A percentile compares a stretch with the other conserved stretches of the same genome.
phyloP scores from a whole-genome alignment of 2,113 vertebrate genomes.

The Brienomyrus longianalis region DNA sequence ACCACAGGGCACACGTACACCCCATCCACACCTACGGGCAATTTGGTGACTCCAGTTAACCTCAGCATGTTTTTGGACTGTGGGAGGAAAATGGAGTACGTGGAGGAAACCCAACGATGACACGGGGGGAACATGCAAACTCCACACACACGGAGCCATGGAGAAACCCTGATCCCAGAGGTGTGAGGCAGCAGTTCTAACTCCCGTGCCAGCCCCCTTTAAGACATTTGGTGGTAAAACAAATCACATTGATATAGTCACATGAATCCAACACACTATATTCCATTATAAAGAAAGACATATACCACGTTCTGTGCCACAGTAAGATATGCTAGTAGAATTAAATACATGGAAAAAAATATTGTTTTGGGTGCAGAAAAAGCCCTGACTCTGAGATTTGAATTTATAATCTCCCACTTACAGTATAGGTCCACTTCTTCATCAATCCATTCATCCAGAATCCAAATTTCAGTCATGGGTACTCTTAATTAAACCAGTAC shows the following conservation, averaged over 20 bases:
- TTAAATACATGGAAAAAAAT: not conserved
- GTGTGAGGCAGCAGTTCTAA: no score
- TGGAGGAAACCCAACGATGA: no score
- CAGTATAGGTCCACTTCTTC: not conserved
- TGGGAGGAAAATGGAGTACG: no score
- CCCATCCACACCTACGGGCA: no score
- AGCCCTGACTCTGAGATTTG: not conserved
- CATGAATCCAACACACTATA: not conserved
- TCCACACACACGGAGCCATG: no score
- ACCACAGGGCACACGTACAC: no score
- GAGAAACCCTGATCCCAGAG: no score
- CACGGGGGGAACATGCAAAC: no score
- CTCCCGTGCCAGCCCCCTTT: no score
- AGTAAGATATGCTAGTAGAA: not conserved
- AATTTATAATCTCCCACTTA: not conserved
- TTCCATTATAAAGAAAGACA: not conserved
- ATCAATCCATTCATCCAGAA: not conserved
- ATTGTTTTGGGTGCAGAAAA: not conserved
- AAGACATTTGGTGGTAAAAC: not conserved
- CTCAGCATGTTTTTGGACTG: no score
- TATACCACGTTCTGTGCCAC: not conserved
- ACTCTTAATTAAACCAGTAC: not conserved
- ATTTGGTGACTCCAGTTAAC: no score
- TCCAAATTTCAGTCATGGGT: not conserved
- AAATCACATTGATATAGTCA: not conserved